These are phyloP conservation scores for Amphiduros pacificus DNA, from an alignment of 2,888 invertebrate genomes.

Conservation along the genomic window DNA sequence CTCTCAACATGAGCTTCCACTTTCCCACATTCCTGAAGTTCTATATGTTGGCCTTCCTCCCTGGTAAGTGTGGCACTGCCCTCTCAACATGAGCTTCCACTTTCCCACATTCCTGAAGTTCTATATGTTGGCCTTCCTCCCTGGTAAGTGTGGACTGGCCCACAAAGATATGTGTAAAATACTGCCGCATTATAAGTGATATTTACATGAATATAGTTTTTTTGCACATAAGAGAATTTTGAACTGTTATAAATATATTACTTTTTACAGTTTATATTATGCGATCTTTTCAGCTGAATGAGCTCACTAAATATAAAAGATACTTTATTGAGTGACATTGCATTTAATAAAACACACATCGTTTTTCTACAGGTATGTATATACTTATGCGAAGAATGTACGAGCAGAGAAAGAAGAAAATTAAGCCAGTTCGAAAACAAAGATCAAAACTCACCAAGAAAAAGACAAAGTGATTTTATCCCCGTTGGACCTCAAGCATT, in stretches of 20 bases:
- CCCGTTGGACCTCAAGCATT: too few relatives aligned
- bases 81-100: constrained; percentile 83
- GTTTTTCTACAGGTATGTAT: constrained; percentile 24
- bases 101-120: constrained; percentile 65
- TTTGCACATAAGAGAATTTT: too few relatives aligned
- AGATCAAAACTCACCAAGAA: not conserved
- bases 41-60: constrained; percentile 29
- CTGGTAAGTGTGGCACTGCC: too few relatives aligned
- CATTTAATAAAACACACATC: not conserved
- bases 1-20: constrained; percentile 83
- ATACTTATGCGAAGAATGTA: constrained; percentile 31
- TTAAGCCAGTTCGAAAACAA: not conserved
- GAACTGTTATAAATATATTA: too few relatives aligned
- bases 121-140: constrained; percentile 29
- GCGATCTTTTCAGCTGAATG: too few relatives aligned
- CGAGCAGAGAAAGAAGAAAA: constrained; percentile 30
- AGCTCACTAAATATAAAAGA: too few relatives aligned
- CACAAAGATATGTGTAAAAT: too few relatives aligned
- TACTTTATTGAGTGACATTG: not conserved
- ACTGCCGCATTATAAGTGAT: too few relatives aligned
- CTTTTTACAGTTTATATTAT: too few relatives aligned
- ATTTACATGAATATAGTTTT: too few relatives aligned
- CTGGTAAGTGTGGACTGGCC: too few relatives aligned
- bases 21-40: constrained; percentile 65
- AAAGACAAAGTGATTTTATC: too few relatives aligned